Evolutionary conservation across 2,888 invertebrate species (phyloP), one percentile per base, ranked within the genome.

Genomic region (Hirudinaria manillensis): DNA sequence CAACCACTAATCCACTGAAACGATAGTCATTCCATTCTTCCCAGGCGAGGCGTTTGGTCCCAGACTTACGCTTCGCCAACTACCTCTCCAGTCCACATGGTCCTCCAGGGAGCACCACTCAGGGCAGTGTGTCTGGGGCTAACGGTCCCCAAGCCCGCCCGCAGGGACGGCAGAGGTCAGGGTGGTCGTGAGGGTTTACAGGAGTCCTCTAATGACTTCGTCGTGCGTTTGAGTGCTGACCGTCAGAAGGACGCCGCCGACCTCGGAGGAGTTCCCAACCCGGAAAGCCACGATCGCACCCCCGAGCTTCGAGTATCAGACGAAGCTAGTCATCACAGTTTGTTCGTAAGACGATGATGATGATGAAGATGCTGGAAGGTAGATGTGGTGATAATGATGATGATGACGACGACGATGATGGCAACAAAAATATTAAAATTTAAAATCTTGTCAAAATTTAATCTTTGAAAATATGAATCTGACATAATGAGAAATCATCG

Each of bases 11-110:
- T 36, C 10, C 36, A n/a, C n/a, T n/a, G n/a, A n/a, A n/a, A n/a
- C n/a, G n/a, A n/a, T n/a, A n/a, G n/a, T n/a, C n/a, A n/a, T n/a
- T n/a, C n/a, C n/a, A n/a, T 34, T 65, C 34, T 38, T 4, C 56
- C 27, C 77, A 77, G 77, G 65, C 24, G 67, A 75, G 29, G 27
- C 70, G 24, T 27, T 53, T 32, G 75, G n/a, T n/a, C n/a, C n/a
- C 71, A 34, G 77, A 76, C 32, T 77, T 79, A 61, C 61, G 73
- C 10, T 80, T 79, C 74, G 80, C 78, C 65, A 74, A 73, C 34
- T 79, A 78, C 74, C 79, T 76, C 68, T 77, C 71, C 7, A 75
- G 78, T n/a, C 75, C 76, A 78, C 76, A 80, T 80, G 80, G 80
- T 80, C 16, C 77, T 80, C 27, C 79, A 80, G 74, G 27, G 77